Evolutionary conservation across 1,140 invertebrate species (phyloP).

Genomic region (Conopomorpha cramerella): DNA sequence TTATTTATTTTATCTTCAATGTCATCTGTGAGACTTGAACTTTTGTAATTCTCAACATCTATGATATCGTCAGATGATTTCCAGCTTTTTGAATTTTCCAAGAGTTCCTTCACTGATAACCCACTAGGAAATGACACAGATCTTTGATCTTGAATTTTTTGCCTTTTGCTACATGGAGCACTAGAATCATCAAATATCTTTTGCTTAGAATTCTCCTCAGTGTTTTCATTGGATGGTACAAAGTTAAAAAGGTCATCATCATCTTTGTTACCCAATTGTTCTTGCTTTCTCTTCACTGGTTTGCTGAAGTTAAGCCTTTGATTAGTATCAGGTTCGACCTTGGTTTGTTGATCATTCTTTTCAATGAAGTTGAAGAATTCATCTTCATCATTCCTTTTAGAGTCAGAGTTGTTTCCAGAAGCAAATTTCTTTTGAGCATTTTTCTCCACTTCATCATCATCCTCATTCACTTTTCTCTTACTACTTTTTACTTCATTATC

Average conservation of each 20-base stretch:
- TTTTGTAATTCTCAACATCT: conserved; percentile 11
- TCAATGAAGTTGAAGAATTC: conserved; percentile 31
- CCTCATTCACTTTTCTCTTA: conserved; percentile 23
- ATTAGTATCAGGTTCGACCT: conserved; percentile 9
- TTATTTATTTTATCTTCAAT: conserved; percentile 27
- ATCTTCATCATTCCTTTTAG: conserved; percentile 12
- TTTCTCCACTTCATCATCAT: conserved; percentile 4
- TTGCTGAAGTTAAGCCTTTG: conserved; percentile 35
- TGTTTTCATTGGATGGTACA: conserved; percentile 13
- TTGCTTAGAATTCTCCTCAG: conserved; percentile 8
- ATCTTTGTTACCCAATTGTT: conserved; percentile 15
- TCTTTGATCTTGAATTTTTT: conserved; percentile 29
- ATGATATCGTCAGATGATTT: not conserved
- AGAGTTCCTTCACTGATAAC: too few relatives aligned
- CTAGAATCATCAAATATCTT: not conserved
- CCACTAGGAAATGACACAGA: too few relatives aligned
- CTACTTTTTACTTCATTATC: conserved; percentile 3
- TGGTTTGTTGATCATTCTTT: conserved; percentile 7
- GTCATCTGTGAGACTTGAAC: conserved; percentile 16
- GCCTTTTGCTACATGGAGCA: conserved; percentile 17
- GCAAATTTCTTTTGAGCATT: conserved; percentile 31
- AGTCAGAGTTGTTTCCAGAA: conserved; percentile 6
- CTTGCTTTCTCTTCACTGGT: conserved; percentile 28
- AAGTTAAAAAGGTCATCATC: conserved; percentile 42
- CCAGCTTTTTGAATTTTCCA: too few relatives aligned